Conservation (phyloP, 1,140 invertebrate genomes). For the Drosophila obscura region DNA sequence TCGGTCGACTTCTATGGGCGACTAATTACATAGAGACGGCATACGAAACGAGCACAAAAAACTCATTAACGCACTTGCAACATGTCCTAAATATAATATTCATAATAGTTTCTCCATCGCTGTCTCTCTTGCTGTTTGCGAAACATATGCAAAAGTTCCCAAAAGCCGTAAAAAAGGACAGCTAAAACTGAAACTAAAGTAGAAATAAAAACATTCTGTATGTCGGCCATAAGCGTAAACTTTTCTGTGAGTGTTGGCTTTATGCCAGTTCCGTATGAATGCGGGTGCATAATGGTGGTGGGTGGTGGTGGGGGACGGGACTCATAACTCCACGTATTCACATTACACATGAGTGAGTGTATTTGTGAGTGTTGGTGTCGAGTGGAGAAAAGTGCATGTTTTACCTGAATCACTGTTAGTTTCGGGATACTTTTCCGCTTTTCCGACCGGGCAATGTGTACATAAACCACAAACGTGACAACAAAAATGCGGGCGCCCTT, state of each 20-base stretch:
- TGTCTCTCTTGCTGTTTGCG: conserved; percentile 10
- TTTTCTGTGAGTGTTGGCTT: conserved; percentile 45
- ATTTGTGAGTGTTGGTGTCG: conserved; percentile 26
- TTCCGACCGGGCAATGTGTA: conserved; percentile 41
- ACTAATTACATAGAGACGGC: conserved; percentile 50
- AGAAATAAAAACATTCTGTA: conserved; percentile 34
- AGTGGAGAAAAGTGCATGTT: conserved; percentile 28
- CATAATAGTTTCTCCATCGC: conserved; percentile 39
- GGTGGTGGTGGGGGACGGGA: not conserved
- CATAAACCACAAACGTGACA: conserved; percentile 56
- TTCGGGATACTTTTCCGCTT: conserved; percentile 39
- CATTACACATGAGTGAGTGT: conserved; percentile 45
- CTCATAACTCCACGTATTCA: conserved; percentile 31
- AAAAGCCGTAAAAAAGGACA: conserved; percentile 25
- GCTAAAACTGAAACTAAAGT: conserved; percentile 16
- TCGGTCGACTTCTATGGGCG: conserved; percentile 26
- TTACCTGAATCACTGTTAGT: conserved; percentile 59
- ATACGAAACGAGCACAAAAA: conserved; percentile 47
- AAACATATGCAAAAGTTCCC: conserved; percentile 37
- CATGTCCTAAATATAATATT: conserved; percentile 50
- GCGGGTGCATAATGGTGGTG: not conserved
- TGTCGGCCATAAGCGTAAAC: conserved; percentile 37
- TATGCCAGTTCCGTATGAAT: conserved; percentile 14
- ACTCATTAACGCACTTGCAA: conserved; percentile 61
- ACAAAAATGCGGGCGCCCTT: conserved; percentile 44